Evolutionary conservation across 1,140 invertebrate species (phyloP).

Genomic region (Harpegnathos saltator): DNA sequence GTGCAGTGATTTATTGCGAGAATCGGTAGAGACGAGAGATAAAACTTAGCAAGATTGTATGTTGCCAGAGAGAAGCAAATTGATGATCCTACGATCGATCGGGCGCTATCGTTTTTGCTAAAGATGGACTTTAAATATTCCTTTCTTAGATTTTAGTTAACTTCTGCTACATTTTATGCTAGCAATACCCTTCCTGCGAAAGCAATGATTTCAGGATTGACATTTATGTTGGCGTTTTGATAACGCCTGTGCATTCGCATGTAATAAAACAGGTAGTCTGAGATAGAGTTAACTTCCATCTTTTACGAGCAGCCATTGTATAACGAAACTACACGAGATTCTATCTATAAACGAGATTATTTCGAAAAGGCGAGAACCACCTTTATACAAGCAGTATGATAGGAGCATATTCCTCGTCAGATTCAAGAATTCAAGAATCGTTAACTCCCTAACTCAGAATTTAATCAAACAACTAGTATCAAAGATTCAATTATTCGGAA

Average conservation of each 20-base stretch:
- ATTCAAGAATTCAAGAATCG: background rate
- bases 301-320: conserved; percentile 23
- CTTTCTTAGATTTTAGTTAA: conserved; percentile 9
- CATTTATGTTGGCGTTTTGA: conserved; percentile 35
- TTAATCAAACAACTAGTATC: background rate
- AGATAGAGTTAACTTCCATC: conserved; percentile 24
- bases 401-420: background rate
- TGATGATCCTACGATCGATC: too few species aligned
- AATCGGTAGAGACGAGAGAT: too few species aligned
- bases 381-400: background rate
- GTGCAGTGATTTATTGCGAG: too few species aligned
- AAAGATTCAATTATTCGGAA: background rate
- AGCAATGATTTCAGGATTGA: conserved; percentile 21
- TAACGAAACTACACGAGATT: conserved; percentile 9
- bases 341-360: background rate
- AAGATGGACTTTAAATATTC: conserved; percentile 1
- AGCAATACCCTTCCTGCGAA: conserved; percentile 3
- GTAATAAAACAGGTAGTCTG: conserved; percentile 17
- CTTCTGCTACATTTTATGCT: background rate
- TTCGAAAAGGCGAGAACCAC: background rate
- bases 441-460: background rate
- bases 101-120: background rate
- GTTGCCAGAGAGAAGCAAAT: too few species aligned
- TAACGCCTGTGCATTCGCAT: conserved; percentile 9
- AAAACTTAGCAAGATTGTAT: too few species aligned